Evolutionary conservation across 2,113 vertebrate species (phyloP), one percentile per base, ranked within the genome.

Genomic region (Poeciliopsis retropinna): DNA sequence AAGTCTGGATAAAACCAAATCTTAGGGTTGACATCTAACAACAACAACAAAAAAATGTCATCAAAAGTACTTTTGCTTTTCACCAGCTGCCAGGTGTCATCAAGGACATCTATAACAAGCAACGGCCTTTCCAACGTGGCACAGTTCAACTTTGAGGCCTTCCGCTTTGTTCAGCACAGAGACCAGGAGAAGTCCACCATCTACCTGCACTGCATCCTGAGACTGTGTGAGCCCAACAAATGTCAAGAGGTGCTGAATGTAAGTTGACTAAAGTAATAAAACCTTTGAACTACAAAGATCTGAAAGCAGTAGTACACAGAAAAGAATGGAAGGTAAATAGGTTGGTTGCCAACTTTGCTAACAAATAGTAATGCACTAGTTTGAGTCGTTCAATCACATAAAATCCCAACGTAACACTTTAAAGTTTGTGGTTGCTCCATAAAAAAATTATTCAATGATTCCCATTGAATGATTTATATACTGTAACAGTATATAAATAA

Each of bases 201-300:
- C 80, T 95, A 87, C 64, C 60, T 95, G 60, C 94, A 95, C 85
- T 95, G 95, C 75, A 91, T 95, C 27, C 81, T 95, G 75, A 91
- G 94, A 65, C 90, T 96, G 7, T 96, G 94, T 64, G 91, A 95
- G 68, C 93, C 94, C 25, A 84, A 32, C 51, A 92, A 88, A 39
- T 96, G 95, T 64, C 78, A 82, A 73, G 79, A 81, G 60, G 82
- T 94, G 51, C 30, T 93, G 15, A 39, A 82, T 32, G 93, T 94
- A 81, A 90, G 92, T 75, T 30, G 19, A 57, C 22, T n/a, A 57
- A 57, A n/a, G 44, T 9, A n/a, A 57, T 25, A 57, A 57, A 57
- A 51, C 14, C 5, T 22, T 19, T 19, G 8, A 51, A 57, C 22
- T 1, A 10, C 9, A 25, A n/a, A n/a, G 25, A 57, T n/a, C 51